phyloP scores from a whole-genome alignment of 1,140 invertebrate genomes.

The Physella acuta region DNA sequence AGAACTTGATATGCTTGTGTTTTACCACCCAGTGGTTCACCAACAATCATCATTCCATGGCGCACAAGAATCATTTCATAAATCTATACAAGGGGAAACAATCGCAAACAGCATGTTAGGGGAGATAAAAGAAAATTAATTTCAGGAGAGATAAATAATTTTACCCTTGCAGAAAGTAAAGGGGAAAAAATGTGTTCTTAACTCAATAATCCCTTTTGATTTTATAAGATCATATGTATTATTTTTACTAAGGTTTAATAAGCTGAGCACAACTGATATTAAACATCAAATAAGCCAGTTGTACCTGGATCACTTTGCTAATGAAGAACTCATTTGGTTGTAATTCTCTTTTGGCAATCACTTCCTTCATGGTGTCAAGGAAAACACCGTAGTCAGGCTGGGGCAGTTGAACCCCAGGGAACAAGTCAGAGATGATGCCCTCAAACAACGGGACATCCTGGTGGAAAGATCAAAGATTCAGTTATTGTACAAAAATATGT shows the following conservation, averaged over 20 bases:
- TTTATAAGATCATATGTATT: no score
- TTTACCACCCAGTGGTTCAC: constrained; percentile 61
- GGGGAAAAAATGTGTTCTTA: no score
- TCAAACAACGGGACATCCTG: constrained; percentile 62
- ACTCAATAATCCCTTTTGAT: no score
- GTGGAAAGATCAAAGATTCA: no score
- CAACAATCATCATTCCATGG: constrained; percentile 67
- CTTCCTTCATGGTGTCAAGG: constrained; percentile 59
- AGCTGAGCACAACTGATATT: no score
- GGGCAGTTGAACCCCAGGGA: constrained; percentile 58
- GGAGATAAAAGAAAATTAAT: no score
- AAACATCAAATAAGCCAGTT: no score
- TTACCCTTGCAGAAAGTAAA: no score
- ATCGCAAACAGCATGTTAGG: no score
- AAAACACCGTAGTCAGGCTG: constrained; percentile 68
- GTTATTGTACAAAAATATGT: background rate
- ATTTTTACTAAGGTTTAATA: no score
- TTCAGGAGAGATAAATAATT: no score
- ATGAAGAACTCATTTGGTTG: constrained; percentile 59
- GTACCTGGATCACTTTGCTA: constrained; percentile 61
- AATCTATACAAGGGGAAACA: constrained; percentile 39
- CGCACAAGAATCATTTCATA: constrained; percentile 63
- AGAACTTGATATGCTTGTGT: constrained; percentile 67
- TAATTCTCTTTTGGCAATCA: constrained; percentile 54
- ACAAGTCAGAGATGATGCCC: constrained; percentile 61